Base-by-base conservation (phyloP, 1,140 invertebrate species). In the Platyura marginata region DNA sequence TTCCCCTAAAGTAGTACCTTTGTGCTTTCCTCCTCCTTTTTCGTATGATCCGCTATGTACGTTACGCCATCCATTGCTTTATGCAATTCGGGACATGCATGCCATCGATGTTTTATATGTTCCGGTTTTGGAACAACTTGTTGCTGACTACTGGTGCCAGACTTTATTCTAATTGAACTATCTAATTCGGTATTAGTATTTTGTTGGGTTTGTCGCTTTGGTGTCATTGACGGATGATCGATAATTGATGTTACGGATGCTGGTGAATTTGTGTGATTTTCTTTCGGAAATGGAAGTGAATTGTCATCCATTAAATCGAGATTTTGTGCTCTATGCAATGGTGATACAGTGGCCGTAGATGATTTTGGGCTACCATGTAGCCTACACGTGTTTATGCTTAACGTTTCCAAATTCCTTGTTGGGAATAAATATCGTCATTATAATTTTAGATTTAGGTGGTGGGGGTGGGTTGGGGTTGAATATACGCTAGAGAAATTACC, bases 41-140 rank as follows among this genome's bases (percentile, higher is more conserved):
- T 80, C 37, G 87, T 92, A 57, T 93, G 88, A 59, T 93, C 87
- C 13, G 89, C 87, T 49, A 94, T 91, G 57, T 89, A 93, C 48
- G 80, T 75, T 21, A 93, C 85, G 47, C 88, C 87, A 55, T 89
- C 83, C 52, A 92, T 86, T 48, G 89, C 87, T 62, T 86, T 87
- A 57, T 88, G 80, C 37, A 93, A 71, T 66, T 92, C 88, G n/a
- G 86, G 84, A 61, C 83, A 90, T 59, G 79, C 76, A 59, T 85
- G 81, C 80, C 81, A 85, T 48, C 79, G 71, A n/a, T n/a, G n/a
- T n/a, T n/a, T n/a, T n/a, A n/a, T n/a, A n/a, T n/a, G n/a, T n/a
- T n/a, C n/a, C n/a, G n/a, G n/a, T n/a, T n/a, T n/a, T n/a, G n/a
- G n/a, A n/a, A n/a, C n/a, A n/a, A n/a, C n/a, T n/a, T n/a, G n/a